Conservation (phyloP, 2,797 vertebrate genomes). For the Scyliorhinus canicula region DNA sequence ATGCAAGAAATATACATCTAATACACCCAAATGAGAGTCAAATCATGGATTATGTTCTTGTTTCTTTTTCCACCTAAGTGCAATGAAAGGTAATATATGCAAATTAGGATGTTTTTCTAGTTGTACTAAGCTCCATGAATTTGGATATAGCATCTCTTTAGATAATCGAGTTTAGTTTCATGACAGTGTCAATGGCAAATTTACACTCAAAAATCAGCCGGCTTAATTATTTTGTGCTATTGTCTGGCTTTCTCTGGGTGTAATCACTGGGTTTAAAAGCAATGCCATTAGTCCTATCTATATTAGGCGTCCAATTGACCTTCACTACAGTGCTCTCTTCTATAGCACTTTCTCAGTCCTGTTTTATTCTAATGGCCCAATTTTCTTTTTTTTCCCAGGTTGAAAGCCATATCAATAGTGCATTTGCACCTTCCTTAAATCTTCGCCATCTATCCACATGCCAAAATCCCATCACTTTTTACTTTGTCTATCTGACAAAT, state of each 20-base stretch:
- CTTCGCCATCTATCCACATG: neutral
- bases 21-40: neutral
- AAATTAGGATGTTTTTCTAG: neutral
- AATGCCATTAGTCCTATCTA: constrained; percentile 2
- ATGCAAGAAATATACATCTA: neutral
- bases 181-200: constrained; percentile 13
- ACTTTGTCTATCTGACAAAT: neutral
- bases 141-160: neutral
- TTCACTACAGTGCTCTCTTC: neutral
- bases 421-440: neutral
- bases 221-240: constrained; percentile 1
- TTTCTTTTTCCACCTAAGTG: neutral
- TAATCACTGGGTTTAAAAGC: neutral
- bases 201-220: neutral
- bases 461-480: neutral
- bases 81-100: constrained; percentile 12
- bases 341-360: neutral
- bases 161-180: constrained; percentile 7
- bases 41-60: neutral
- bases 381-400: neutral
- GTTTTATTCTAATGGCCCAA: neutral
- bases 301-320: constrained; percentile 6
- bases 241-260: neutral
- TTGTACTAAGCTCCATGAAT: neutral
- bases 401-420: neutral